A percentile compares a stretch with the other conserved stretches of the same genome.
Evolutionary conservation across 1,140 invertebrate genomes (phyloP).

Genomic region (Trialeurodes vaporariorum): DNA sequence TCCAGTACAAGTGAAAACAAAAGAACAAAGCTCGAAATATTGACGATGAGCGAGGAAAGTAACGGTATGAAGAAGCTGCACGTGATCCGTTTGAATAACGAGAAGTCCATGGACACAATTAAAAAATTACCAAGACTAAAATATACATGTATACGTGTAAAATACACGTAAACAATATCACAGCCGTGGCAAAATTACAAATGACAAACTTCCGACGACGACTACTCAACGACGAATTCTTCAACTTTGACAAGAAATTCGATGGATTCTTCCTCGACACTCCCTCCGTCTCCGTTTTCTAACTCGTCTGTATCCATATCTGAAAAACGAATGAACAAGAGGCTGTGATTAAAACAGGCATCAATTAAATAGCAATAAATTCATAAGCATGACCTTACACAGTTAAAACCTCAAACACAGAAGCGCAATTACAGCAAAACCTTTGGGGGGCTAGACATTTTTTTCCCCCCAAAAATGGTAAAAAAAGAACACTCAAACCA

Average conservation of each 20-base stretch:
- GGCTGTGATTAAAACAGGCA: too few relatives aligned
- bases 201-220: constrained; percentile 11
- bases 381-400: constrained; percentile 14
- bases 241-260: constrained; percentile 98
- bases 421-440: too few relatives aligned
- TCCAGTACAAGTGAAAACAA: neutral
- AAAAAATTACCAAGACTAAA: neutral
- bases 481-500: too few relatives aligned
- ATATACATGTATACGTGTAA: neutral
- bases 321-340: constrained; percentile 38
- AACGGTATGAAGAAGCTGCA: neutral
- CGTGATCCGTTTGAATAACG: neutral
- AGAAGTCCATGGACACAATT: neutral
- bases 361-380: constrained; percentile 14
- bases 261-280: constrained; percentile 87
- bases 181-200: neutral
- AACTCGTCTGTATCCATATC: constrained; percentile 87
- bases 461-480: too few relatives aligned
- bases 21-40: neutral
- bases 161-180: neutral
- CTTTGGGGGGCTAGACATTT: too few relatives aligned
- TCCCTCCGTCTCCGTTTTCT: constrained; percentile 60
- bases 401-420: too few relatives aligned
- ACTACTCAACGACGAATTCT: constrained; percentile 57
- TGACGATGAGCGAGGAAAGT: neutral